Conservation (phyloP, 2,888 invertebrate genomes). For the Xylophagus ater region DNA sequence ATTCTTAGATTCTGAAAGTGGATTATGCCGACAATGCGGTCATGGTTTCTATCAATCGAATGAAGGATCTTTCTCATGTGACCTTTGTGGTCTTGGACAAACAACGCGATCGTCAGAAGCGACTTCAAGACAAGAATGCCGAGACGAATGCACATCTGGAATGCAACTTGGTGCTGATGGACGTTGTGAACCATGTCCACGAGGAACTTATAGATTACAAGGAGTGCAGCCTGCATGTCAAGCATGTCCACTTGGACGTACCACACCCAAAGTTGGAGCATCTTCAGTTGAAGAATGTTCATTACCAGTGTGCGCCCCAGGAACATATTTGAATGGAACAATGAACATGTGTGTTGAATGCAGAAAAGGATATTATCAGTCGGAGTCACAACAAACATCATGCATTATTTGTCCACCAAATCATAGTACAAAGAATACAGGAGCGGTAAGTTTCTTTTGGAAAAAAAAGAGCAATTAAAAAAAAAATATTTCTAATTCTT, state of each 20-base stretch:
- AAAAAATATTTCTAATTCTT: too few relatives aligned
- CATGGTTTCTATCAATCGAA: slow-evolving; percentile 87
- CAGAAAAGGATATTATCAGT: slow-evolving; percentile 81
- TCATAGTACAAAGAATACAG: slow-evolving; percentile 73
- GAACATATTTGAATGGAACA: slow-evolving; percentile 76
- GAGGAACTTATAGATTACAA: slow-evolving; percentile 75
- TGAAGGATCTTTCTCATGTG: slow-evolving; percentile 82
- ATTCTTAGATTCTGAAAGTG: slow-evolving; percentile 80
- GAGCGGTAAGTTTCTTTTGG: slow-evolving; percentile 52
- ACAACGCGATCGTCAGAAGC: slow-evolving; percentile 87
- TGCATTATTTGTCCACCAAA: slow-evolving; percentile 83
- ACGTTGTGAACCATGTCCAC: slow-evolving; percentile 83
- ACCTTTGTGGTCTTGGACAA: slow-evolving; percentile 79
- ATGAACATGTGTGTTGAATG: slow-evolving; percentile 79
- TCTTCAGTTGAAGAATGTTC: slow-evolving; percentile 83
- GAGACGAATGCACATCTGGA: slow-evolving; percentile 73
- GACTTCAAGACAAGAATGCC: slow-evolving; percentile 73
- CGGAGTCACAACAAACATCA: slow-evolving; percentile 75
- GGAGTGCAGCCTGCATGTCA: slow-evolving; percentile 83
- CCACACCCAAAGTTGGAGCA: slow-evolving; percentile 77
- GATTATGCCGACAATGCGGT: slow-evolving; percentile 83
- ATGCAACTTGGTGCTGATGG: slow-evolving; percentile 79
- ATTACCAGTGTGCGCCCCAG: slow-evolving; percentile 73
- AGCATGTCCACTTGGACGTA: slow-evolving; percentile 77
- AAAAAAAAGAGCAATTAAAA: too few relatives aligned